Evolutionary conservation across 2,113 vertebrate genomes (phyloP).

Genomic region (Bombycilla garrulus): DNA sequence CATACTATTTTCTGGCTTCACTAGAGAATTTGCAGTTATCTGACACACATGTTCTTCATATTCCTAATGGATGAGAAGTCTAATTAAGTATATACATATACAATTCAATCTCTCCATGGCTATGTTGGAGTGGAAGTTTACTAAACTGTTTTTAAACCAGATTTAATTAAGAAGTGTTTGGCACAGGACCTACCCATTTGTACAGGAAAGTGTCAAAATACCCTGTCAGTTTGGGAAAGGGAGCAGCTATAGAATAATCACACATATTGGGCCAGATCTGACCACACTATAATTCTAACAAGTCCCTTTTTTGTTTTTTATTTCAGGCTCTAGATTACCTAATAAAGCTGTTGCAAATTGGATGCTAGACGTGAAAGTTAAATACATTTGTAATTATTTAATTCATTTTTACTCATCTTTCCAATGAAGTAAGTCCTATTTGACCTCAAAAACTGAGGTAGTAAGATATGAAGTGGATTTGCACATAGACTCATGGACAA

Average conservation of each 20-base stretch:
- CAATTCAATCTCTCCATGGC: not conserved
- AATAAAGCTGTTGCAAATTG: not conserved
- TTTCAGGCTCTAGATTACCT: not conserved
- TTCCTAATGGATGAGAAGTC: not conserved
- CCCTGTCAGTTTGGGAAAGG: not conserved
- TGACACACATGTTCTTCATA: not conserved
- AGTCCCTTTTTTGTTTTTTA: not conserved
- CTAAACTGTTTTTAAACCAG: not conserved
- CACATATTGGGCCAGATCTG: not conserved
- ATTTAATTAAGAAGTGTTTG: not conserved
- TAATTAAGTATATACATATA: not conserved
- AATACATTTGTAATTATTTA: conserved; percentile 8
- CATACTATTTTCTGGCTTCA: not conserved
- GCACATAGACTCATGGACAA: not conserved
- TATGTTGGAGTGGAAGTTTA: not conserved
- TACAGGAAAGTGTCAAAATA: not conserved
- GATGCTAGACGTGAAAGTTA: not conserved
- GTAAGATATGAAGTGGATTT: not conserved
- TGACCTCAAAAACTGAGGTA: not conserved
- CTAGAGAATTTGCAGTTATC: not conserved
- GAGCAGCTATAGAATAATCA: not conserved
- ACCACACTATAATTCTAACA: not conserved
- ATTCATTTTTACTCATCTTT: not conserved
- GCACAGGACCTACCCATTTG: not conserved
- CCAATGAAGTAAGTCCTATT: not conserved